Base-by-base conservation (phyloP, 2,888 invertebrate species). In the Ceramica pisi region DNA sequence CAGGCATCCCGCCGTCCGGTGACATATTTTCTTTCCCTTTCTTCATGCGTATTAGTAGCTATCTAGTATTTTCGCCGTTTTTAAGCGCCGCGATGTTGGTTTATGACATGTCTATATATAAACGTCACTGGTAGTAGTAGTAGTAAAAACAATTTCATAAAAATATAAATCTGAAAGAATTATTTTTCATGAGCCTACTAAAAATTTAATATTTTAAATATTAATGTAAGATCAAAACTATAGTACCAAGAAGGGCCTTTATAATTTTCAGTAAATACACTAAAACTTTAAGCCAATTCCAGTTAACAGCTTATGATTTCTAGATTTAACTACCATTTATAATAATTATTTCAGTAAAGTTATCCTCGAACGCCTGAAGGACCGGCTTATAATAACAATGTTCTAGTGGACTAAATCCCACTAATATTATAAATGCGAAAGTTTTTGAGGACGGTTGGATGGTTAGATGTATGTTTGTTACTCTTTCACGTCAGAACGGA, bases 311-410 rank as follows among this genome's bases (percentile, higher is more conserved):
- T 21, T 60, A 63, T 55, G 65, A 66, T 66, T 66, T 62, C 8
- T 14, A 75, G 38, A 64, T 64, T 62, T 38, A 67, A 50, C 50
- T 59, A 63, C 55, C 41, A 38, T 57, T 48, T 14, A 21, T 26
- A 55, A 71, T 60, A 31, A 64, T 65, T 61, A 72, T 65, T 68
- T 68, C 38, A 48, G 16, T 21, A 62, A 55, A 65, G 46, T 76
- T 66, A 78, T 68, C 59, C n/a, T 59, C 14, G 16, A 55, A 53
- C 59, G n/a, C 66, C 44, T 38, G 41, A 71, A 76, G 63, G 81
- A 5, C 50, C 63, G 21, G 10, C 41, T 23, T 53, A 8, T 53
- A 65, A 41, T 70, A 79, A 73, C 74, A 80, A 74, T 61, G 38
- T 53, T 63, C 55, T 60, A 66, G 23, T 62, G 55, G 35, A 61